These are phyloP conservation scores for Danio aesculapii DNA, from an alignment of 2,797 vertebrate species.

Conservation along the genomic window DNA sequence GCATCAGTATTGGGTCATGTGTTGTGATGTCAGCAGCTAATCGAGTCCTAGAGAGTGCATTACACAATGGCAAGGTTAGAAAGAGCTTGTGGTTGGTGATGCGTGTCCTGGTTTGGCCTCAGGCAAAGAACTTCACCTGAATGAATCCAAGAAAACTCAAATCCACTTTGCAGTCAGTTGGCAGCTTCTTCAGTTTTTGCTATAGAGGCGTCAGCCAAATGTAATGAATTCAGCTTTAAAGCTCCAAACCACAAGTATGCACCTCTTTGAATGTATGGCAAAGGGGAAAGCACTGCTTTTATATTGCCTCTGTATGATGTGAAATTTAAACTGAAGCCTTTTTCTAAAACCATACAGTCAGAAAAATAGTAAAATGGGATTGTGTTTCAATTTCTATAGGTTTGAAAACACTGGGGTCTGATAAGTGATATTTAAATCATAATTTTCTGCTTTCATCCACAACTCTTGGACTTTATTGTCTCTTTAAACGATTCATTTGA, in stretches of 20 bases:
- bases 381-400: background rate
- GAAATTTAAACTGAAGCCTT: constrained; percentile 33
- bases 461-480: background rate
- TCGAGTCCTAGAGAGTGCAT: constrained; percentile 3
- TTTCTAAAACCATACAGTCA: background rate
- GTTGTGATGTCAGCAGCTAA: constrained; percentile 8
- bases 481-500: background rate
- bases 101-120: constrained; percentile 6
- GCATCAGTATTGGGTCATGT: constrained; percentile 17
- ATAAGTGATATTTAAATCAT: constrained; percentile 15
- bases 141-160: constrained; percentile 24
- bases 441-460: background rate
- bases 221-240: constrained; percentile 53
- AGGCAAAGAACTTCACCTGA: constrained; percentile 34
- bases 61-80: background rate
- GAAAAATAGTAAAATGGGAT: background rate
- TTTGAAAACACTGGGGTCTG: background rate
- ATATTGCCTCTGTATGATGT: constrained; percentile 37
- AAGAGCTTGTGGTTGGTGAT: constrained; percentile 26
- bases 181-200: constrained; percentile 26
- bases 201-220: constrained; percentile 44
- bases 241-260: constrained; percentile 59
- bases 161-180: constrained; percentile 34
- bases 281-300: constrained; percentile 29
- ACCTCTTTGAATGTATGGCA: constrained; percentile 39